Base-by-base conservation (phyloP, 2,113 vertebrate species). In the Capreolus pygargus region DNA sequence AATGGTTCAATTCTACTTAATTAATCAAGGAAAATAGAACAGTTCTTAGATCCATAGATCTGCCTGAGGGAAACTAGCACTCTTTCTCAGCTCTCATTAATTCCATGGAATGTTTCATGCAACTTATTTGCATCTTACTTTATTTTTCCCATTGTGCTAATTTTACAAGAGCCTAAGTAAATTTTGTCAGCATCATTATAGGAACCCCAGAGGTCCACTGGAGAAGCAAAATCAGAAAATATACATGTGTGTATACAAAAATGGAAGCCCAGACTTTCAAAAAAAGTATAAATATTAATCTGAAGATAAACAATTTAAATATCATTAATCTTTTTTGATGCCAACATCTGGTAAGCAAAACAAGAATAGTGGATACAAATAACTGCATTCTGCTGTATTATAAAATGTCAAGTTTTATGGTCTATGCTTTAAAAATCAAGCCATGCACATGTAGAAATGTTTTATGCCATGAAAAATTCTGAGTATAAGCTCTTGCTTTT, bases 101-200 rank as follows among this genome's bases (percentile, higher is more conserved):
- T 95, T 67, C 57, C 91, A 27, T 45, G 39, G 15, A 78, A 30
- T 70, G 93, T 57, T 93, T 82, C 28, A 17, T 45, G 19, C 11
- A 96, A 81, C 47, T 89, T 94, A 43, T 97, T 19, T 64, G n/a
- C 47, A 17, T 50, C 21, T 91, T 79, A 27, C 28, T 93, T 96
- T 93, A 76, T 81, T 97, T 94, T 97, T 87, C 86, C 74, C 61
- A 55, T 89, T 95, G 55, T 92, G 50, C 52, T 84, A 86, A 78
- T 96, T 97, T 97, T 64, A 86, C 25, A 91, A 50, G 5, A 95
- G 28, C 17, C 25, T 43, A 52, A 28, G 50, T 87, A 64, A 89
- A 85, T 86, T 87, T 96, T 93, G 55, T 30, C 57, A 97, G 8
- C 52, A 94, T 79, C 33, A 81, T 76, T 86, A 60, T 23, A 52